These are phyloP conservation scores for Onychomys torridus DNA, from an alignment of 2,797 vertebrate species.

Conservation along the genomic window DNA sequence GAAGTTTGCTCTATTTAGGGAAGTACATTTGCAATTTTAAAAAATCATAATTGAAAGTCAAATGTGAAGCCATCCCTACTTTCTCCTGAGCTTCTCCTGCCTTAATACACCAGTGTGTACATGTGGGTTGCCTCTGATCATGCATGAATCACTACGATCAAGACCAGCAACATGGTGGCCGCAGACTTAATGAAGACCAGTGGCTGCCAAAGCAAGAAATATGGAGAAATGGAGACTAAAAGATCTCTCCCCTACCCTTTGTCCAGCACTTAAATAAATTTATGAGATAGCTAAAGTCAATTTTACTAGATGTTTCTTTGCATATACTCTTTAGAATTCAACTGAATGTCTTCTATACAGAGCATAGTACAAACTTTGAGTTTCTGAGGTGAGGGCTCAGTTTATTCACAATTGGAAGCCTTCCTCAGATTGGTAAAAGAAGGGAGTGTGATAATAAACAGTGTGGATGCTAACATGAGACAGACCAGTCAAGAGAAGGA, in stretches of 20 bases:
- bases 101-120: background rate
- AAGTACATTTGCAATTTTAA: slow-evolving; percentile 56
- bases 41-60: slow-evolving; percentile 43
- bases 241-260: background rate
- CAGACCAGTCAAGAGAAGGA: background rate
- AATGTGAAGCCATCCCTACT: slow-evolving; percentile 23
- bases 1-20: slow-evolving; percentile 67
- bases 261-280: background rate
- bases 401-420: background rate
- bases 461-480: background rate
- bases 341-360: background rate
- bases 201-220: background rate
- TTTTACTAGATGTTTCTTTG: slow-evolving; percentile 18
- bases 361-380: background rate
- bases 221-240: background rate
- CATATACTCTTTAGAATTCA: background rate
- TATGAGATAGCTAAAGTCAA: background rate
- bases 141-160: background rate
- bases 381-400: background rate
- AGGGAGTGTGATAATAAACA: accelerated
- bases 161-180: background rate
- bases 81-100: slow-evolving; percentile 24
- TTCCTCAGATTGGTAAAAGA: background rate
- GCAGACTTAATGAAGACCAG: background rate
- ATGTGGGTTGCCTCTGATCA: background rate